Evolutionary conservation across 2,888 invertebrate species (phyloP).

Genomic region (Lasioglossum villosulum): DNA sequence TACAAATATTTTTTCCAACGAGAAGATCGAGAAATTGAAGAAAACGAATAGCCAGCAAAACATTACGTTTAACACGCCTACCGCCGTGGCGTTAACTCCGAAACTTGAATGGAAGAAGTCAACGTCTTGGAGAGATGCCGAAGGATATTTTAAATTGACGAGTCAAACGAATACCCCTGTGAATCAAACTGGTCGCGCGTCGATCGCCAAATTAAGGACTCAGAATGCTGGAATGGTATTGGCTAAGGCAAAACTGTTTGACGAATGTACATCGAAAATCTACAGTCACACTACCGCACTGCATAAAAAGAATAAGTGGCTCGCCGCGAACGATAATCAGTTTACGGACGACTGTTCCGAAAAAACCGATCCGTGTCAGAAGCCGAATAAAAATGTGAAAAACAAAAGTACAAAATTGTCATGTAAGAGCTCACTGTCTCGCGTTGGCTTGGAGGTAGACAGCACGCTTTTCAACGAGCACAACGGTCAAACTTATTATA

Average conservation of each 20-base stretch:
- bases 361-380: constrained; percentile 34
- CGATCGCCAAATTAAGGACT: constrained; percentile 89
- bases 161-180: constrained; percentile 75
- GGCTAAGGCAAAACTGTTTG: constrained; percentile 92
- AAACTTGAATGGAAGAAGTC: constrained; percentile 64
- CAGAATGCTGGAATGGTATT: constrained; percentile 93
- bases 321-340: constrained; percentile 23
- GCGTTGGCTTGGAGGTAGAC: constrained; percentile 12
- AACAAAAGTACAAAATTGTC: constrained; percentile 24
- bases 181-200: constrained; percentile 88
- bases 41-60: constrained; percentile 77
- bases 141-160: constrained; percentile 85
- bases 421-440: constrained; percentile 14
- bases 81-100: constrained; percentile 13
- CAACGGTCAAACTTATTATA: constrained; percentile 8
- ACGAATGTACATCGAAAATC: constrained; percentile 82
- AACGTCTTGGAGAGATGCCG: constrained; percentile 86
- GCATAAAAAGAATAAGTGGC: constrained; percentile 41
- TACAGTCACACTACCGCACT: constrained; percentile 3
- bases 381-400: constrained; percentile 45
- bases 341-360: constrained; percentile 25
- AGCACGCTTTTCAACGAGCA: constrained; percentile 16
- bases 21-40: constrained; percentile 78
- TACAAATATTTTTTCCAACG: constrained; percentile 75
- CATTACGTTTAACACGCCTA: constrained; percentile 52